Evolutionary conservation across 2,888 invertebrate genomes (phyloP), one percentile per base, ranked within the genome.

Genomic region (Dascillus cervinus): DNA sequence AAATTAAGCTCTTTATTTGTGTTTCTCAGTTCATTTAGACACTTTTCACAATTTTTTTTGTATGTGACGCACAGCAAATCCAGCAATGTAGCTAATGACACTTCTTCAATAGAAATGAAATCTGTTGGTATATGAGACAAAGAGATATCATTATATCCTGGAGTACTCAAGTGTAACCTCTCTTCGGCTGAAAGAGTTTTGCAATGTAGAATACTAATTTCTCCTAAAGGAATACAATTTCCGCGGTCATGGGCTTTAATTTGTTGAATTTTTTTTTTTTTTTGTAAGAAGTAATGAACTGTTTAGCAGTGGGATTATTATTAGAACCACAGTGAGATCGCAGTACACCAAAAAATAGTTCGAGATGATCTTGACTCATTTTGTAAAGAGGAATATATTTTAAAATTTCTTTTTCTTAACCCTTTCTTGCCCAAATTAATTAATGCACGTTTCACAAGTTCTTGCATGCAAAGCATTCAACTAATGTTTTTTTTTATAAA

Each of bases 311-410:
- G 4, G 43, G 38, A 38, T 45, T 48, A 26, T 47, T 47, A 26
- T 47, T 50, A 14, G 25, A 41, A 3, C 46, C 43, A 13, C 44
- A 35, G 13, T 32, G 21, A 8, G 32, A 20, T 29, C 46, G 14
- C 23, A 46, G 32, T 10, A 30, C 12, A 3, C 26, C 21, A 44
- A 45, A 50, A 32, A 46, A 44, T 26, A 46, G 20, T 29, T 46
- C 48, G 12, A 50, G 21, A 21, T 47, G 42, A 31, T 47, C 44
- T 24, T 50, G 48, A 22, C 34, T 37, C 3, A 47, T 13, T 24
- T 49, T 48, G 15, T 44, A 48, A n/a, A 32, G 29, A 9, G 40
- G 32, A 11, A 46, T n/a, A 31, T 43, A 49, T 14, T 13, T 11
- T 11, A 42, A 12, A 9, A 22, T n/a, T 22, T 26, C 13, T 14